These are phyloP conservation scores for Eupelmus urozonus DNA, from an alignment of 2,888 invertebrate species.

Conservation along the genomic window DNA sequence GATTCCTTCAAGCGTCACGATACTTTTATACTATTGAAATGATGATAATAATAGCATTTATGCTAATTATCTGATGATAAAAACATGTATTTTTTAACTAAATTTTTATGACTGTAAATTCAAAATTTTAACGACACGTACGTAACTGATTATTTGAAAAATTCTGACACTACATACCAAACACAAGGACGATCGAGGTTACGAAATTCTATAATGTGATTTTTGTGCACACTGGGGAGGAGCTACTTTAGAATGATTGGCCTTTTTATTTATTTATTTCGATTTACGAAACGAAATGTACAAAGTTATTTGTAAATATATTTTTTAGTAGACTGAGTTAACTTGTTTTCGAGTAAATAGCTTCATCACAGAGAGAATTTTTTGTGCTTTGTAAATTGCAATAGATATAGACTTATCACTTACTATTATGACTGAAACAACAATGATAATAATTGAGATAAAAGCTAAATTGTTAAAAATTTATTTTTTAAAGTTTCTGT, in stretches of 20 bases:
- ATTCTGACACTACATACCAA: constrained; percentile 7
- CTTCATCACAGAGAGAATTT: constrained; percentile 18
- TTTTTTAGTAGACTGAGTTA: constrained; percentile 45
- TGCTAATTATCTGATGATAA: neutral
- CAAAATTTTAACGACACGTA: constrained; percentile 46
- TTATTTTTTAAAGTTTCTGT: neutral
- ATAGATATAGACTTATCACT: neutral
- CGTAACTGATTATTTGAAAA: constrained; percentile 29
- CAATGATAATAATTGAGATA: too few species aligned
- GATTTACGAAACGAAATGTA: neutral
- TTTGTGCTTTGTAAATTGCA: constrained; percentile 26
- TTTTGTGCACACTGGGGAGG: constrained; percentile 62
- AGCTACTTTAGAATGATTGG: constrained; percentile 49
- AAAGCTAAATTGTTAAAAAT: too few species aligned
- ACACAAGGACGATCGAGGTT: constrained; percentile 60
- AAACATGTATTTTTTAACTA: neutral
- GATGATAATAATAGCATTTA: neutral
- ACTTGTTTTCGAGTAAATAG: constrained; percentile 34
- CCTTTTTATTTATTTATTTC: constrained; percentile 9
- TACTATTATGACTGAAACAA: neutral
- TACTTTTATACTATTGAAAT: constrained; percentile 34
- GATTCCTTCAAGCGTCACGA: constrained; percentile 58
- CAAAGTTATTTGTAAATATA: constrained; percentile 38
- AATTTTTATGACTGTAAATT: neutral
- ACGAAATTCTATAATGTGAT: constrained; percentile 45